Conservation (phyloP, 2,888 invertebrate genomes). For the Chesias legatella region DNA sequence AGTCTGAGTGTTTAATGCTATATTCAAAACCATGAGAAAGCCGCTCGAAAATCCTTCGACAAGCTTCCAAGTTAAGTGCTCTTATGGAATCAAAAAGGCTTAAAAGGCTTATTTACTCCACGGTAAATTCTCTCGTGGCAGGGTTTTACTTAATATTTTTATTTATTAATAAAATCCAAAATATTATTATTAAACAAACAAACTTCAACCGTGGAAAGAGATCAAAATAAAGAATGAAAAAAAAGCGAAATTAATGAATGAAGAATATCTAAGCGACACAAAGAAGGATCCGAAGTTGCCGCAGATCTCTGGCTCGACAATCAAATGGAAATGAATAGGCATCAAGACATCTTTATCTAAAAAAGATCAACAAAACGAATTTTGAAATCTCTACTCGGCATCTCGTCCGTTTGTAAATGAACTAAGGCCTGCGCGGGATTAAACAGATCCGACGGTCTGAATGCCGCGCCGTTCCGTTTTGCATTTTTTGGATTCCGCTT, state of each 20-base stretch:
- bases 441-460: slow-evolving; percentile 42
- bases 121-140: too few relatives aligned
- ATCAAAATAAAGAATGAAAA: slow-evolving; percentile 25
- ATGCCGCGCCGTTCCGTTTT: slow-evolving; percentile 33
- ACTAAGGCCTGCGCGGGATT: slow-evolving; percentile 52
- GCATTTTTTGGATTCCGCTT: slow-evolving; percentile 29
- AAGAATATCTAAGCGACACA: slow-evolving; percentile 20
- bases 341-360: slow-evolving; percentile 39
- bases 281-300: slow-evolving; percentile 22
- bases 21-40: not conserved
- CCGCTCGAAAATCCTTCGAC: slow-evolving; percentile 1
- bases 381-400: slow-evolving; percentile 45
- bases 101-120: too few relatives aligned
- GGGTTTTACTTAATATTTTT: too few relatives aligned
- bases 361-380: slow-evolving; percentile 49
- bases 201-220: too few relatives aligned
- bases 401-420: slow-evolving; percentile 55
- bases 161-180: too few relatives aligned
- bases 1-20: too few relatives aligned
- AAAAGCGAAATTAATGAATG: slow-evolving; percentile 26
- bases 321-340: slow-evolving; percentile 37
- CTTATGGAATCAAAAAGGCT: too few relatives aligned
- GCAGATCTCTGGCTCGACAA: slow-evolving; percentile 22
- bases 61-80: slow-evolving; percentile 6
- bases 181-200: too few relatives aligned